These are phyloP conservation scores for Andrena camellia DNA, from an alignment of 2,888 invertebrate species.

Conservation along the genomic window DNA sequence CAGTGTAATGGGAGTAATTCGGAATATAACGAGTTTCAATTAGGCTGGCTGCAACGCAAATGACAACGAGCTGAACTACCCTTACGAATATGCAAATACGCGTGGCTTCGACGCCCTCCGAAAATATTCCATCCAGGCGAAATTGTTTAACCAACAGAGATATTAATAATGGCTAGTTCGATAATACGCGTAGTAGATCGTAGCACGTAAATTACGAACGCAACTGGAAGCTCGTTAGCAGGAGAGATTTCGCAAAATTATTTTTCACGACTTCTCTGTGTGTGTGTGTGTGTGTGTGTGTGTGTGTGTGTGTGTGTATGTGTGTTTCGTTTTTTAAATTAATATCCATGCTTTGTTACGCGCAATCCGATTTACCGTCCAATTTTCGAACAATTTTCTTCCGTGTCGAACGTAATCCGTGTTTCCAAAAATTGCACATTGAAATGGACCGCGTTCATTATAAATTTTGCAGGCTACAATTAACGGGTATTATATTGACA, in stretches of 20 bases:
- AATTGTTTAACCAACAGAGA: slow-evolving; percentile 41
- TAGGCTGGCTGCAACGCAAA: slow-evolving; percentile 59
- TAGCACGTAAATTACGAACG: neutral
- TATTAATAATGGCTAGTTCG: slow-evolving; percentile 23
- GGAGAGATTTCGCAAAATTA: neutral
- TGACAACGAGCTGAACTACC: slow-evolving; percentile 42
- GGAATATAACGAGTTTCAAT: slow-evolving; percentile 67
- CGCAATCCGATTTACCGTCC: neutral
- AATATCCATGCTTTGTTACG: neutral
- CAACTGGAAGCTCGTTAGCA: neutral
- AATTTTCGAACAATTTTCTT: neutral
- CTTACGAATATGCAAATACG: slow-evolving; percentile 58
- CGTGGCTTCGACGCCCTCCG: slow-evolving; percentile 12
- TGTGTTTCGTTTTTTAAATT: neutral
- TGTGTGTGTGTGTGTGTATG: too few species aligned
- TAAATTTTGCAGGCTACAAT: too few species aligned
- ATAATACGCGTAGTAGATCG: slow-evolving; percentile 34
- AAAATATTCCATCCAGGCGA: slow-evolving; percentile 29
- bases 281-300: neutral
- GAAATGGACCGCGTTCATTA: neutral
- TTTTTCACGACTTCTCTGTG: too few species aligned
- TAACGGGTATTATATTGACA: too few species aligned
- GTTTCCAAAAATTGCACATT: neutral
- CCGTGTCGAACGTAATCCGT: neutral
- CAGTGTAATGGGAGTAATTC: slow-evolving; percentile 57